These are phyloP conservation scores for Barbus barbus DNA, from an alignment of 2,113 vertebrate genomes.

Conservation along the genomic window DNA sequence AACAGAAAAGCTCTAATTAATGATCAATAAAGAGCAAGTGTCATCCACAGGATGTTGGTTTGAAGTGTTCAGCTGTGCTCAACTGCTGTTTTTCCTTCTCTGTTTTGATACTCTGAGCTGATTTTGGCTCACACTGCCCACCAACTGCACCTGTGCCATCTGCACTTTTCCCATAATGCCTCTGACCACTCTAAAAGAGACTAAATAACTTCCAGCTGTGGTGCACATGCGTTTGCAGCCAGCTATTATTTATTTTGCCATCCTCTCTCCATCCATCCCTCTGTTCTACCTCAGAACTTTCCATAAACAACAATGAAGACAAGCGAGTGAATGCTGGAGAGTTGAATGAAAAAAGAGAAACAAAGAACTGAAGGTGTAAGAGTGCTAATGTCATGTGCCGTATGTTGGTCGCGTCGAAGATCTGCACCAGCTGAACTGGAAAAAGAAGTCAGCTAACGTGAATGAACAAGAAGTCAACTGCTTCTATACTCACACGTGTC, in stretches of 20 bases:
- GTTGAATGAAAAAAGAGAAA: neutral
- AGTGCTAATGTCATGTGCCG: constrained; percentile 57
- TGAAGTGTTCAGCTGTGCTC: constrained; percentile 9
- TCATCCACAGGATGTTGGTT: constrained; percentile 6
- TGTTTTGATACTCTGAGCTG: neutral
- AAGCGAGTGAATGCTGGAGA: neutral
- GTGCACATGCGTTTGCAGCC: constrained; percentile 62
- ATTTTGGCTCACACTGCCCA: constrained; percentile 17
- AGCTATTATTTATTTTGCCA: constrained; percentile 62
- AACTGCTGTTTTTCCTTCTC: constrained; percentile 10
- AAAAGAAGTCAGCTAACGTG: constrained; percentile 39
- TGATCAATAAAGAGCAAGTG: constrained; percentile 16
- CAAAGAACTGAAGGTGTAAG: constrained; percentile 49
- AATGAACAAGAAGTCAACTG: constrained; percentile 63
- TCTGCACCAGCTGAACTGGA: constrained; percentile 54
- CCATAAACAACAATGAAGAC: constrained; percentile 35
- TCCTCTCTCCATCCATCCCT: constrained; percentile 37
- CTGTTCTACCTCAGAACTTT: constrained; percentile 41
- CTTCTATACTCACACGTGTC: constrained; percentile 54
- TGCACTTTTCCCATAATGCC: constrained; percentile 44
- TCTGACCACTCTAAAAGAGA: constrained; percentile 17
- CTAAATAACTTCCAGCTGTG: constrained; percentile 62
- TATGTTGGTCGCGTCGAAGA: no score
- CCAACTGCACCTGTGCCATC: constrained; percentile 31
- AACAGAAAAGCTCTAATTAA: constrained; percentile 7